Evolutionary conservation across 2,888 invertebrate species (phyloP), one percentile per base, ranked within the genome.

Genomic region (Brachypterus glaber): DNA sequence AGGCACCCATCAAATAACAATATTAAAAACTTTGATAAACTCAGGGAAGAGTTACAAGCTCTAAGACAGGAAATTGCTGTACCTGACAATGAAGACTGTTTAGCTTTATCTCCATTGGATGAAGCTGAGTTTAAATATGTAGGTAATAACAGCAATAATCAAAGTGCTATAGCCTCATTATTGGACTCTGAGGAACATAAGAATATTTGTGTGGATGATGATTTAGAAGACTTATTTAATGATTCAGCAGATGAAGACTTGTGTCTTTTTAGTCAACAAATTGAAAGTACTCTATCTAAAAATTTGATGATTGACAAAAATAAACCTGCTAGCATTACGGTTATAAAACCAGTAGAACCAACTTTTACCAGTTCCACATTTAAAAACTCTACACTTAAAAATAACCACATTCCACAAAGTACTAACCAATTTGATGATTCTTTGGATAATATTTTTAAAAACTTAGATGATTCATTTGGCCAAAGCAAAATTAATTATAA

Each of bases 241-340:
- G 63, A 64, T 53, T 59, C 59, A 4, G 44, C 63, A 35, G 63
- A 64, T 43, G 58, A 63, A 42, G 49, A 62, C 40, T 48, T 65
- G 37, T 15, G 63, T 29, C 43, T 57, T 30, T 60, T 53, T 41
- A 62, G 59, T 46, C 64, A 64, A 48, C 45, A 55, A 48, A 40
- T 64, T 14, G 64, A 64, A 49, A 39, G 47, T 31, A 46, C 50
- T 17, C 35, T 53, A 21, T n/a, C n/a, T n/a, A n/a, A n/a, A n/a
- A n/a, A n/a, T n/a, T n/a, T n/a, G n/a, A 31, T 29, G 15, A 18
- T 17, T n/a, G 21, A 7, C 17, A 4, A 9, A 16, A 35, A 33
- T 33, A 18, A 18, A 24, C 33, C 29, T 15, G 13, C 17, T 15
- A 27, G 5, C 31, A 17, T 39, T 2, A 13, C 26, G 12, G 31